Evolutionary conservation across 64 coral and sea anemone genomes (phyloP).

Genomic region (Cladopsammia gracilis): DNA sequence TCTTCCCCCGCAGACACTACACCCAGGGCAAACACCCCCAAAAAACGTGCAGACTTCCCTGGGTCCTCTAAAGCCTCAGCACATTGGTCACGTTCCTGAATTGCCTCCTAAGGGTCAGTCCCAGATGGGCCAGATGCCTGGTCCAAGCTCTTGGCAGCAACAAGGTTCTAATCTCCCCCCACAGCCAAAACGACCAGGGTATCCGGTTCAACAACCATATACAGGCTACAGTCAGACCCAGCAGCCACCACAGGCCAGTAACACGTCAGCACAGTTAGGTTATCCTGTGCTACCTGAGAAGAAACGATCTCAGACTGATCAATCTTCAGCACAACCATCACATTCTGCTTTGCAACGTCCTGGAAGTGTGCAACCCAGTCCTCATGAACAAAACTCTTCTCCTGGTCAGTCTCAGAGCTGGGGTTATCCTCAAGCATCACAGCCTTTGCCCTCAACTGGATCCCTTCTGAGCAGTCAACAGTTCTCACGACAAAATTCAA

Average conservation of each 20-base stretch:
- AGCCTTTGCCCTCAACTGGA: constrained; percentile 8
- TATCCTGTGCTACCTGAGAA: constrained; percentile 1
- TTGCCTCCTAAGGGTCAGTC: background rate
- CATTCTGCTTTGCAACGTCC: background rate
- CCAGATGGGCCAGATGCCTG: constrained; percentile 2
- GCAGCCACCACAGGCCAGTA: background rate
- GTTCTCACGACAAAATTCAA: background rate
- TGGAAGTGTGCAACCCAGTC: background rate
- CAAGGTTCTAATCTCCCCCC: background rate
- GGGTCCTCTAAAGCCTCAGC: background rate
- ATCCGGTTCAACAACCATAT: background rate
- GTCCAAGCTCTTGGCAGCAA: background rate
- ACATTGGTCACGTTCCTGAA: background rate
- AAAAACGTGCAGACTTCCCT: background rate
- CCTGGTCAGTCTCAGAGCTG: background rate
- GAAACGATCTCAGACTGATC: background rate
- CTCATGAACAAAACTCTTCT: background rate
- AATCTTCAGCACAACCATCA: background rate
- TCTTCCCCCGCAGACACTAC: background rate
- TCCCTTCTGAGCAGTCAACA: background rate
- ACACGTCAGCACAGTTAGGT: background rate
- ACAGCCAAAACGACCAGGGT: background rate
- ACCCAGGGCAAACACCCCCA: background rate
- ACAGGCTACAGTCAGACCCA: background rate
- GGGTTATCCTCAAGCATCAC: constrained; percentile 5